These are phyloP conservation scores for Drosophila lacicola DNA, from an alignment of 2,888 invertebrate species.

Conservation along the genomic window DNA sequence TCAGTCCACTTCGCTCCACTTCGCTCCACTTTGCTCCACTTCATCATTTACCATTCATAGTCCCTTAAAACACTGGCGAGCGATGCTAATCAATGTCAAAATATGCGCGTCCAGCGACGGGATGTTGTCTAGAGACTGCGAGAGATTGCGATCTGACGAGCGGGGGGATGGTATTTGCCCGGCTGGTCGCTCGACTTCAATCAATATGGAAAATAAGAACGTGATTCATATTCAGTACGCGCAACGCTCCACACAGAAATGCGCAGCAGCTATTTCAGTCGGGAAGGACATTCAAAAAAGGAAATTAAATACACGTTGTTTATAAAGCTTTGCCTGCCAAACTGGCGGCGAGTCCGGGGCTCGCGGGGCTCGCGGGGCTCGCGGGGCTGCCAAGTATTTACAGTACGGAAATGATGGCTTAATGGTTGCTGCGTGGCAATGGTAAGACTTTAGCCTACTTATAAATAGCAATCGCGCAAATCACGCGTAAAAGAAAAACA, in stretches of 20 bases:
- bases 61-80: slow-evolving; percentile 29
- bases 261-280: slow-evolving; percentile 32
- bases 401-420: slow-evolving; percentile 63
- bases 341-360: not conserved
- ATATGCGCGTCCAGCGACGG: slow-evolving; percentile 36
- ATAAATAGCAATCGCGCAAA: slow-evolving; percentile 45
- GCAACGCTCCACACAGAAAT: slow-evolving; percentile 57
- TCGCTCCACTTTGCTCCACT: slow-evolving; percentile 1
- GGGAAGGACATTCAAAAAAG: slow-evolving; percentile 29
- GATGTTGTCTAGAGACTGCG: not conserved
- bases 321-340: slow-evolving; percentile 2
- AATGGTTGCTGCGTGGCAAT: slow-evolving; percentile 15
- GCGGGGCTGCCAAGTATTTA: slow-evolving; percentile 27
- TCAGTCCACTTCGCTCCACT: slow-evolving; percentile 4
- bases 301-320: slow-evolving; percentile 72
- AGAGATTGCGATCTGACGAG: too few species aligned
- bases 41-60: slow-evolving; percentile 37
- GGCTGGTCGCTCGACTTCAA: slow-evolving; percentile 42
- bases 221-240: slow-evolving; percentile 74
- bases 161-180: not conserved
- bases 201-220: slow-evolving; percentile 72
- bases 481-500: slow-evolving; percentile 18
- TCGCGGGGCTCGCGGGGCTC: not conserved
- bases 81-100: slow-evolving; percentile 53
- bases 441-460: slow-evolving; percentile 14